phyloP scores from a whole-genome alignment of 2,888 invertebrate species.

The Thera obeliscata region DNA sequence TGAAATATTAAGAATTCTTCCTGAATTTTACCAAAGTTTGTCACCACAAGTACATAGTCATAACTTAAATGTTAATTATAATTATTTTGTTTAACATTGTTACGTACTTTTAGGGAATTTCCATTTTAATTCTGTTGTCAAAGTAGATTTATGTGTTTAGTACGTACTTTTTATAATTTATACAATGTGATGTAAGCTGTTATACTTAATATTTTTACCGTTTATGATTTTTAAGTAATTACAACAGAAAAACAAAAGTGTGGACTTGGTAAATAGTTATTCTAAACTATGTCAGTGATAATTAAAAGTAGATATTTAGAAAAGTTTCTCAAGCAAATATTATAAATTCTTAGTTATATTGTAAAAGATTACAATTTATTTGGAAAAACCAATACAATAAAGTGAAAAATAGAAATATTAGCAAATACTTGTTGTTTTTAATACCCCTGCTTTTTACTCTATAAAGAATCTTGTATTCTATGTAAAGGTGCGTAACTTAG shows the following conservation, averaged over 20 bases:
- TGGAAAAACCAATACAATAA: slow-evolving; percentile 81
- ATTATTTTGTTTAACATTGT: neutral
- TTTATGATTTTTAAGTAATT: slow-evolving; percentile 20
- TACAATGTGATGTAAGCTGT: slow-evolving; percentile 47
- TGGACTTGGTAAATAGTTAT: slow-evolving; percentile 50
- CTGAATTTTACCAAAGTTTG: neutral
- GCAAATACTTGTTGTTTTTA: slow-evolving; percentile 60
- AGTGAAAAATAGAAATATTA: slow-evolving; percentile 81
- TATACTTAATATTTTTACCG: slow-evolving; percentile 25
- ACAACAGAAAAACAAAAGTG: slow-evolving; percentile 33
- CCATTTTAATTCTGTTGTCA: slow-evolving; percentile 10
- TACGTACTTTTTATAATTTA: slow-evolving; percentile 12
- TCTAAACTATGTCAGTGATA: slow-evolving; percentile 65
- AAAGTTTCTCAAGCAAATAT: slow-evolving; percentile 75
- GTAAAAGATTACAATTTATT: slow-evolving; percentile 73
- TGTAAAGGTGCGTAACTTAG: neutral
- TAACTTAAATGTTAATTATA: slow-evolving; percentile 2
- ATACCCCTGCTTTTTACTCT: slow-evolving; percentile 12
- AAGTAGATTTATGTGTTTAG: neutral
- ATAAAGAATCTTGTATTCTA: neutral
- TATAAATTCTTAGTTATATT: slow-evolving; percentile 71
- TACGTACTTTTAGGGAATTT: slow-evolving; percentile 1
- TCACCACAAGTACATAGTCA: neutral
- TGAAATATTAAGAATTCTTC: neutral
- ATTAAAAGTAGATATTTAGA: slow-evolving; percentile 78